Conservation (phyloP, 2,797 vertebrate genomes). For the Chiloscyllium punctatum region DNA sequence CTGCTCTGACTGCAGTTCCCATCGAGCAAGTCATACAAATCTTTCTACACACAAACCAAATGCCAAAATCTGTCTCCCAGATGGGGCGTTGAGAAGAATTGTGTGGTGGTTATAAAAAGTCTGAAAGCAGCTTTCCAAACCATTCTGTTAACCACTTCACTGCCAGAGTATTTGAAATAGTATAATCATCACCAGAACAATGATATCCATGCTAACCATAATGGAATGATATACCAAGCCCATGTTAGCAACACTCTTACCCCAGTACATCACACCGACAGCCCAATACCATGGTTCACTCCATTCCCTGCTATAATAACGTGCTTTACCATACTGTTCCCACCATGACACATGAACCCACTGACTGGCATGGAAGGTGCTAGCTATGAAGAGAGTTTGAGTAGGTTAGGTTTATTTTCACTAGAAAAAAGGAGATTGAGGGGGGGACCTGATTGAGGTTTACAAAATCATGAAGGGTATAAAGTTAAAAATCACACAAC, state of each 20-base stretch:
- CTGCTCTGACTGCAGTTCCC: not conserved
- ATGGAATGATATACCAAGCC: not conserved
- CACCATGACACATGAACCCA: not conserved
- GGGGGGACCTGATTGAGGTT: too few species aligned
- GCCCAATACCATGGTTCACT: too few species aligned
- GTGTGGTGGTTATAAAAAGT: not conserved
- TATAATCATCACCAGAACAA: too few species aligned
- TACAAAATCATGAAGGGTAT: too few species aligned
- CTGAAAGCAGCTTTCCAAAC: not conserved
- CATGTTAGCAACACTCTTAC: not conserved
- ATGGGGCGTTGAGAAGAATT: not conserved
- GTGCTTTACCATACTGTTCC: not conserved
- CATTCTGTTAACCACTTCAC: not conserved
- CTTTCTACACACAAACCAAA: not conserved
- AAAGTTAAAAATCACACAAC: too few species aligned
- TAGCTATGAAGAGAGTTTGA: too few species aligned
- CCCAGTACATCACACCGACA: not conserved
- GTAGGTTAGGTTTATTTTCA: too few species aligned
- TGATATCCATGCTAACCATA: too few species aligned
- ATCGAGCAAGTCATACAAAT: not conserved
- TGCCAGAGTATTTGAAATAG: not conserved
- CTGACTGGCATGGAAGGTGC: not conserved
- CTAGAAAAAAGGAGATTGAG: too few species aligned
- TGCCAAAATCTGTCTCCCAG: not conserved
- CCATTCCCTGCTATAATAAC: not conserved